These are phyloP conservation scores for Ictidomys tridecemlineatus DNA, from an alignment of 2,113 vertebrate genomes.

Conservation along the genomic window DNA sequence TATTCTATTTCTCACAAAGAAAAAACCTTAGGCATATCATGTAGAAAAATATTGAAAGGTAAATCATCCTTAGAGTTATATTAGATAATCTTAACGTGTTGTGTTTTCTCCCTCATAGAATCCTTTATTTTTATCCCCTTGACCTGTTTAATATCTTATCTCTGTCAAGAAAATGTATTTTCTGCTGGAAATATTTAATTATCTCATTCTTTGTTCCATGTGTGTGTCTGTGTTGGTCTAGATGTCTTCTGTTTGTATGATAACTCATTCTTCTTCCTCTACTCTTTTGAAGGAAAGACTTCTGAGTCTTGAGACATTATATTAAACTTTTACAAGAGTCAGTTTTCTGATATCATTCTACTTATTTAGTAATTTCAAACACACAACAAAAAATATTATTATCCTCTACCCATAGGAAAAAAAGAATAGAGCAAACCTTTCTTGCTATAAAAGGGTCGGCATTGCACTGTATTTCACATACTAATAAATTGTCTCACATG, in stretches of 20 bases:
- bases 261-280: not conserved
- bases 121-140: not conserved
- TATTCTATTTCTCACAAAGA: not conserved
- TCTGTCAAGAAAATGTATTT: slow-evolving; percentile 18
- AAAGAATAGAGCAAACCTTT: not conserved
- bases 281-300: not conserved
- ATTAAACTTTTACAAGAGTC: slow-evolving; percentile 17
- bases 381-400: not conserved
- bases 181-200: not conserved
- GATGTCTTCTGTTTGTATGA: not conserved
- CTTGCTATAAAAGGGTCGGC: not conserved
- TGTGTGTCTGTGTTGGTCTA: not conserved
- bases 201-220: not conserved
- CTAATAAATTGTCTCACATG: not conserved
- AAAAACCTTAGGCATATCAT: not conserved
- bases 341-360: not conserved
- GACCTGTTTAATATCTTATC: not conserved
- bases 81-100: not conserved
- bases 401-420: not conserved
- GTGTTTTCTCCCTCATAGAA: not conserved
- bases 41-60: slow-evolving; percentile 6
- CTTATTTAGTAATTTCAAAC: slow-evolving; percentile 25
- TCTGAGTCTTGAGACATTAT: not conserved
- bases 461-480: not conserved
- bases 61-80: not conserved